Base-by-base conservation (phyloP, 2,113 vertebrate species). In the Periophthalmodon schlosseri region DNA sequence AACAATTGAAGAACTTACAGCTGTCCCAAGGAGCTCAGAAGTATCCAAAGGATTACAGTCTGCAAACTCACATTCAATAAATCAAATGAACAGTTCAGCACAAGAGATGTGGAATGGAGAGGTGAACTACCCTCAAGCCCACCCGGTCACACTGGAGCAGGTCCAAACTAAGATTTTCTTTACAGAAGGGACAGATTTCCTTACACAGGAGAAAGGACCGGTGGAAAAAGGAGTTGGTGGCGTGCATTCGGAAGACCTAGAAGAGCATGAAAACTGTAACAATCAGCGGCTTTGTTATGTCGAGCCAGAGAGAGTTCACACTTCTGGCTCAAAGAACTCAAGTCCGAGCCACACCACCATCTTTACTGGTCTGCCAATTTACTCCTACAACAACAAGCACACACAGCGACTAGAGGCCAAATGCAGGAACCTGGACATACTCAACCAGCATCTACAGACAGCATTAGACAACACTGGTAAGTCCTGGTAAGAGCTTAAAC, bases 201-300 rank as follows among this genome's bases (percentile, higher is more conserved):
- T 95, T 69, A 91, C 95, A 80, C 93, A 93, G 73, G 95, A 96
- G 79, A 95, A 94, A 94, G 85, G 95, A 91, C 85, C 94, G 78
- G 83, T 93, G 81, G 81, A 95, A 94, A 82, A 84, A 85, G 87
- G 90, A 92, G 79, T 87, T 61, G 18, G 85, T 91, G 75, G 92
- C 80, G 76, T 83, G 4, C 65, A 72, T 79, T 74, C 82, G 14
- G 86, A 84, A 74, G 82, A 84, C 23, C 70, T 76, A 7, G 95
- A 97, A 66, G 95, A 95, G 76, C 90, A 96, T 28, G 95, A 96
- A 80, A 97, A 88, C 52, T 68, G 47, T 72, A 82, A 79, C 28
- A 85, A 84, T 39, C 69, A 67, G 68, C 54, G 50, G 18, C 80
- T 68, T 71, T 81, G 72, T 75, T 75, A 78, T 46, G 73, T 72